A percentile compares a stretch with the other conserved stretches of the same genome.
Evolutionary conservation across 2,113 vertebrate species (phyloP).

Genomic region (Amphiprion percula): DNA sequence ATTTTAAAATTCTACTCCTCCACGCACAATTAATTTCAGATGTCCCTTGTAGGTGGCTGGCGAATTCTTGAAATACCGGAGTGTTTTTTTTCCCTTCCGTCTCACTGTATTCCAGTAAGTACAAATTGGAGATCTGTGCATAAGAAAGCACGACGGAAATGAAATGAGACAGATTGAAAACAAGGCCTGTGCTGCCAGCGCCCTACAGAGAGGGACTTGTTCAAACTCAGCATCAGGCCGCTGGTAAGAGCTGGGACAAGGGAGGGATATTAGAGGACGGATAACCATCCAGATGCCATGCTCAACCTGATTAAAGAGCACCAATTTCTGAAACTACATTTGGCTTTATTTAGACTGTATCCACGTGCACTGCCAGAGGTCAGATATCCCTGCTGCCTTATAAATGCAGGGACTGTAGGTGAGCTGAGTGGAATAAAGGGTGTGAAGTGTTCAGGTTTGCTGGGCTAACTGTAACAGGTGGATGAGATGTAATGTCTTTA

Average conservation of each 20-base stretch:
- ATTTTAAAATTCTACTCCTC: constrained; percentile 55
- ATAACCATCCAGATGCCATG: constrained; percentile 9
- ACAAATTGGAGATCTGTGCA: constrained; percentile 64
- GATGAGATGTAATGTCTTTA: not conserved
- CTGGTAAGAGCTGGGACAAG: constrained; percentile 12
- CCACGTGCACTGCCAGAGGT: too few relatives aligned
- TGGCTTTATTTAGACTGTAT: not conserved
- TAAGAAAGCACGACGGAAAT: constrained; percentile 54
- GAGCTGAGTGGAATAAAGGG: too few relatives aligned
- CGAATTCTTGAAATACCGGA: constrained; percentile 68
- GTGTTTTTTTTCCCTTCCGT: constrained; percentile 19
- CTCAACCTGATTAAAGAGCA: constrained; percentile 4
- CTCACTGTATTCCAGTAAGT: constrained; percentile 63
- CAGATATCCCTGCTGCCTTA: too few relatives aligned
- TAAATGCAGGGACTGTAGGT: too few relatives aligned
- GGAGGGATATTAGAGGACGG: not conserved
- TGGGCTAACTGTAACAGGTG: not conserved
- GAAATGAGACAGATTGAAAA: constrained; percentile 66
- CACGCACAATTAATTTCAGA: constrained; percentile 74
- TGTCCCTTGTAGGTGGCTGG: constrained; percentile 67
- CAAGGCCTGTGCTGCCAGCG: constrained; percentile 41
- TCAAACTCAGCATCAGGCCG: constrained; percentile 30
- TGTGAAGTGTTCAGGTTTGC: too few relatives aligned
- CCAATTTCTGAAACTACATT: constrained; percentile 15
- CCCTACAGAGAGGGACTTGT: constrained; percentile 46